phyloP scores from a whole-genome alignment of 1,140 invertebrate genomes.

The Branchinecta lynchi region DNA sequence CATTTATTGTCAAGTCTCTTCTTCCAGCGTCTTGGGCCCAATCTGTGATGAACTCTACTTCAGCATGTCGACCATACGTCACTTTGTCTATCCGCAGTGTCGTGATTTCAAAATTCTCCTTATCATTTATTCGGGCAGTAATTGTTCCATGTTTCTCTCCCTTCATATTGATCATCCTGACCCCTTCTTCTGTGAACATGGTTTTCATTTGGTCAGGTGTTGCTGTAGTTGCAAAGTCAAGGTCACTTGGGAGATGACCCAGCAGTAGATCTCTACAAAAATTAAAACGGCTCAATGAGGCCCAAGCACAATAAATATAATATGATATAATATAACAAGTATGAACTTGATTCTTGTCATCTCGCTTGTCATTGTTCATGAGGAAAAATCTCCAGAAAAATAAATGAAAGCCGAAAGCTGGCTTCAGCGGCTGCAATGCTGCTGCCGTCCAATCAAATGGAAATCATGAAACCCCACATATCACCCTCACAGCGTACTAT shows the following conservation, averaged over 20 bases:
- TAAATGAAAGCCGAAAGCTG: no score
- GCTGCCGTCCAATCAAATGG: no score
- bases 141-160: conserved; percentile 97
- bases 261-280: conserved; percentile 69
- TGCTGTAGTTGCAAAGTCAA: conserved; percentile 95
- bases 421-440: no score
- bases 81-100: conserved; percentile 79
- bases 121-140: conserved; percentile 88
- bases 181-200: conserved; percentile 70
- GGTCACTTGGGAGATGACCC: conserved; percentile 64
- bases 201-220: conserved; percentile 92
- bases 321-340: conserved; percentile 12
- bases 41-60: conserved; percentile 84
- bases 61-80: conserved; percentile 88
- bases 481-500: no score
- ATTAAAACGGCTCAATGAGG: neutral
- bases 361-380: conserved; percentile 13
- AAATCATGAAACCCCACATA: no score
- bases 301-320: conserved; percentile 24
- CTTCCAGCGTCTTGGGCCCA: conserved; percentile 91
- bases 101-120: conserved; percentile 79
- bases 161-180: conserved; percentile 80
- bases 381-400: neutral
- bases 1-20: conserved; percentile 94
- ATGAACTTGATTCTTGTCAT: conserved; percentile 8